Evolutionary conservation across 2,113 vertebrate genomes (phyloP), one percentile per base, ranked within the genome.

Genomic region (Marmota flaviventris): DNA sequence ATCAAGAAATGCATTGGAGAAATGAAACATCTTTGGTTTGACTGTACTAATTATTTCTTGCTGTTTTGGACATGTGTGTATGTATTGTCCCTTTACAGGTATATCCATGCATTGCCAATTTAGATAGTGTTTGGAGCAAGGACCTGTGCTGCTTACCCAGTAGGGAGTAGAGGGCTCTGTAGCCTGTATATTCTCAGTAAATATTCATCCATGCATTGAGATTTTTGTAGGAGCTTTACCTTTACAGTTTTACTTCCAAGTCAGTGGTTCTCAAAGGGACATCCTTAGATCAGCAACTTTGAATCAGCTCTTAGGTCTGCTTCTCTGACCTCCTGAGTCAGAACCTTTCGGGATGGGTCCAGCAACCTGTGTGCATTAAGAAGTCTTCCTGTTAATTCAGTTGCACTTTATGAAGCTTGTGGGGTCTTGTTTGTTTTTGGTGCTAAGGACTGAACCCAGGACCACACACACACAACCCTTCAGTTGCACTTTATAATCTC

Each of bases 1-100:
- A 29, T 87, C 89, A 93, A 89, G 88, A 89, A 93, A 91, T 22
- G 58, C 86, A 84, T 1, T 79, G 53, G 96, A 93, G 93, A 91
- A 91, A 81, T 20, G 78, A 85, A 96, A 67, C 5, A 25, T 78
- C 63, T 82, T 91, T 87, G 89, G 69, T 70, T 67, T 85, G 58
- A 87, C 70, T 45, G 3, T 65, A 34, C 48, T 94, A 73, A 85
- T 2, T 34, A 78, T 9, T 45, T 86, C 91, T 93, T 94, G 86
- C 91, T 93, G 94, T 93, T 96, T 70, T 56, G 85, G 93, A 92
- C 56, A 83, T 13, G 34, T 75, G 78, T 95, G n/a, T 93, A 48
- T 75, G 14, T 51, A 16, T 83, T 91, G 53, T 92, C 69, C 22
- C 88, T 37, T 95, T 53, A 67, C 61, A 70, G 5, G 6, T 51